These are phyloP conservation scores for Temnopleurus reevesii DNA, from an alignment of 53 echinoderm and acorn worm genomes.

Conservation along the genomic window DNA sequence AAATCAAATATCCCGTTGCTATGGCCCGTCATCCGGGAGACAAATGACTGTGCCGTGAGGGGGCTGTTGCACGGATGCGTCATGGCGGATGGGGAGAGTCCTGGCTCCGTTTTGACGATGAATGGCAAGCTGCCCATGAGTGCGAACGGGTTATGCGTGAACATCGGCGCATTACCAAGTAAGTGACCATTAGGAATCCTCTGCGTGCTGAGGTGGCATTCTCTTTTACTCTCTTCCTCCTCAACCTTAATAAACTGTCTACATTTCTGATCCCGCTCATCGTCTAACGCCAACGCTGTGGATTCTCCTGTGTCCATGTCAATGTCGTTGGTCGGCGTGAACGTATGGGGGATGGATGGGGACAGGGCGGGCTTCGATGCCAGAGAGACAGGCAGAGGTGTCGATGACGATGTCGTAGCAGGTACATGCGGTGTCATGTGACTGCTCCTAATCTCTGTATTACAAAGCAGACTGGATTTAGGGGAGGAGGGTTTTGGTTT, in stretches of 20 bases:
- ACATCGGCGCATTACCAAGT: constrained; percentile 3
- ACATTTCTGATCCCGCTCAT: neutral
- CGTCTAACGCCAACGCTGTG: neutral
- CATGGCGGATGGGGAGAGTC: neutral
- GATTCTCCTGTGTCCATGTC: constrained; percentile 55
- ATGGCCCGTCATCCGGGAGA: neutral
- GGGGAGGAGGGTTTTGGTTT: neutral
- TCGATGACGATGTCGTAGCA: neutral
- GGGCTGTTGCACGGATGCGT: neutral
- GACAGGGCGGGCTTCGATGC: neutral
- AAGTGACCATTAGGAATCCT: neutral
- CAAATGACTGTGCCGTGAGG: constrained; percentile 16
- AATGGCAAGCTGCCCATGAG: constrained; percentile 23
- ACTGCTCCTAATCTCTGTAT: neutral
- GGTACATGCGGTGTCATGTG: neutral
- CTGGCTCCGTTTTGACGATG: constrained; percentile 42
- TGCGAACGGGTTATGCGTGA: constrained; percentile 35
- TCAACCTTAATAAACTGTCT: constrained; percentile 2
- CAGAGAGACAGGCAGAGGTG: neutral
- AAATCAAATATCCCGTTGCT: neutral
- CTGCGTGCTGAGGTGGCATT: neutral
- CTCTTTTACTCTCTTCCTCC: neutral
- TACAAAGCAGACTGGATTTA: neutral
- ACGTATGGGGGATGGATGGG: constrained; percentile 31
- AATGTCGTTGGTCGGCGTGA: constrained; percentile 1